Percentiles rank a stretch among this genome's conserved stretches.
phyloP scores from a whole-genome alignment of 2,888 invertebrate genomes.

The Rhogogaster chlorosoma region DNA sequence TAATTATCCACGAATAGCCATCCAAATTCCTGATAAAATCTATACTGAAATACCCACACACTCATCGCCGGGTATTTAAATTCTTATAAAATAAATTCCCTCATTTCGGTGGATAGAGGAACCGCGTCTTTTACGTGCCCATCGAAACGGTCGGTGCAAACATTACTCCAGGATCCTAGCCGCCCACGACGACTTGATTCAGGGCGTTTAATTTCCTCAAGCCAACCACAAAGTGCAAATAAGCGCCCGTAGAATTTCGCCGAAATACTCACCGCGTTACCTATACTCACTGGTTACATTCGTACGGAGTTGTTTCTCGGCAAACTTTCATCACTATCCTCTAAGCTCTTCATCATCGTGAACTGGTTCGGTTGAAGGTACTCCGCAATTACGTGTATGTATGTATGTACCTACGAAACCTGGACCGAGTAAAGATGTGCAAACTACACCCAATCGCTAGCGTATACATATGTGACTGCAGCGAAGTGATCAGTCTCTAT shows the following conservation, averaged over 20 bases:
- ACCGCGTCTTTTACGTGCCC: neutral
- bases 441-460: neutral
- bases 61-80: neutral
- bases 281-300: neutral
- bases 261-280: neutral
- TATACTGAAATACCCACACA: too few relatives aligned
- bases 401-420: neutral
- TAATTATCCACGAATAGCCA: neutral
- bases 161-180: constrained; percentile 19
- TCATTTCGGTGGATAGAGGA: neutral
- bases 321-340: constrained; percentile 38
- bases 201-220: constrained; percentile 49
- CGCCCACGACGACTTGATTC: constrained; percentile 18
- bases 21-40: neutral
- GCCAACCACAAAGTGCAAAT: constrained; percentile 48
- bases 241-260: constrained; percentile 4
- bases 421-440: neutral
- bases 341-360: neutral
- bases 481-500: neutral
- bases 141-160: constrained; percentile 29
- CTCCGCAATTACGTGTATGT: neutral
- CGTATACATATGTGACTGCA: neutral
- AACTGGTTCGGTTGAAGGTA: too few relatives aligned
- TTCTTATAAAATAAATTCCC: neutral
- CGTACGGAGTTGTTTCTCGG: constrained; percentile 27